These are phyloP conservation scores for Zoanthus sansibaricus DNA, from an alignment of 92 coral and sea anemone genomes.

Conservation along the genomic window DNA sequence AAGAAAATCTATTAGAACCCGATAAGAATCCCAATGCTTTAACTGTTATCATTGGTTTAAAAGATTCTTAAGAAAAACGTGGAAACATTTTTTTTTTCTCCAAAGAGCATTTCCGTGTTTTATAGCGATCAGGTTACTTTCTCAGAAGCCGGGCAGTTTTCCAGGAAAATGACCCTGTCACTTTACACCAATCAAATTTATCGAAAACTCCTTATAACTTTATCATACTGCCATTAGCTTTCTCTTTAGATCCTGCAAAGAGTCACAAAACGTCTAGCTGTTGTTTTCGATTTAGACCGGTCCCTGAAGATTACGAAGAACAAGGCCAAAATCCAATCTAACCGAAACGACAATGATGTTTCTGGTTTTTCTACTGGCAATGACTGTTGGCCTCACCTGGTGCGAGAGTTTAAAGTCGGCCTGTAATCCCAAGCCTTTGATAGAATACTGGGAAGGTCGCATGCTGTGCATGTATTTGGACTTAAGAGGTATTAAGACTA, in stretches of 20 bases:
- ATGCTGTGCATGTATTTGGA: constrained; percentile 87
- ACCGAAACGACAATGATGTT: not conserved
- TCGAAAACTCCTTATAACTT: not conserved
- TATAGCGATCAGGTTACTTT: not conserved
- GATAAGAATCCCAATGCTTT: too few relatives aligned
- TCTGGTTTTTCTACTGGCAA: not conserved
- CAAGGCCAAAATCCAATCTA: not conserved
- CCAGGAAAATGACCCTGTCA: not conserved
- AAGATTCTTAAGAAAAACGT: too few relatives aligned
- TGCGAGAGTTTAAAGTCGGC: not conserved
- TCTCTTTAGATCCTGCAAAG: too few relatives aligned
- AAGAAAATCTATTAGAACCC: too few relatives aligned
- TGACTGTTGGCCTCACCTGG: not conserved
- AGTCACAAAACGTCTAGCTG: too few relatives aligned
- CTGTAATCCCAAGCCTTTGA: constrained; percentile 83
- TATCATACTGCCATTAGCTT: too few relatives aligned
- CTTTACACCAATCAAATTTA: not conserved
- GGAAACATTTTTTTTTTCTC: too few relatives aligned
- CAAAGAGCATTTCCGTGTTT: not conserved
- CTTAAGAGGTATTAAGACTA: constrained; percentile 74
- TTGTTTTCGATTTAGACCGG: too few relatives aligned
- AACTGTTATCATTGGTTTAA: too few relatives aligned
- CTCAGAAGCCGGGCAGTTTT: not conserved
- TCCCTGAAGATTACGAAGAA: not conserved
- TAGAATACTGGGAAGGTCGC: constrained; percentile 71